Conservation (phyloP, 1,140 invertebrate genomes). For the Heliconius eleuchia region DNA sequence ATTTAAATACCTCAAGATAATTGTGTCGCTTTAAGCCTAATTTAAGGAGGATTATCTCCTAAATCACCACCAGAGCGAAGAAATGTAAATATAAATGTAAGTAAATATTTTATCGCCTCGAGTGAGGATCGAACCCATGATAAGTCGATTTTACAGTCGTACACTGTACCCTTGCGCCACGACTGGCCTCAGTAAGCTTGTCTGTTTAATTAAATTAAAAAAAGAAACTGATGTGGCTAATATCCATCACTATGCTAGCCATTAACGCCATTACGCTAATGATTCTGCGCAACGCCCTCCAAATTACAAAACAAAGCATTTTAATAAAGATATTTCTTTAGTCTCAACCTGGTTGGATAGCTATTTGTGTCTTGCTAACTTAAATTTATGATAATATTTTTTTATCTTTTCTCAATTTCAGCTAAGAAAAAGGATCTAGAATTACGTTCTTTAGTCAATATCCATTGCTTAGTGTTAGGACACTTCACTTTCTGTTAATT, state of each 20-base stretch:
- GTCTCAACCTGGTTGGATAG: neutral
- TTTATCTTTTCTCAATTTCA: neutral
- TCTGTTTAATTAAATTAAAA: neutral
- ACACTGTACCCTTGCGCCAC: too few species aligned
- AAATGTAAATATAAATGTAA: too few species aligned
- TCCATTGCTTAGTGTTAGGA: too few species aligned
- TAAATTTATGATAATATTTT: neutral
- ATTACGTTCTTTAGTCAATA: neutral
- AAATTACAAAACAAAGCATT: constrained; percentile 72
- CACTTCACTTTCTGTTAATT: too few species aligned
- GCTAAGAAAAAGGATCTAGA: neutral
- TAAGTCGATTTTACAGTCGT: too few species aligned
- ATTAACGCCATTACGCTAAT: constrained; percentile 70
- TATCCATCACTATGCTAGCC: constrained; percentile 37
- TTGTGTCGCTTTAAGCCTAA: too few species aligned
- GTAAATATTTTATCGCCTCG: too few species aligned
- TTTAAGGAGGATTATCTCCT: too few species aligned
- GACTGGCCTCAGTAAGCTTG: too few species aligned
- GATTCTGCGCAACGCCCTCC: constrained; percentile 55
- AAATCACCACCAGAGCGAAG: too few species aligned
- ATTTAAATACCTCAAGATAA: too few species aligned
- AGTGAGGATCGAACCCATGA: too few species aligned
- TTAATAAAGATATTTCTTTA: constrained; percentile 52
- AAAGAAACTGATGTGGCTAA: constrained; percentile 9
- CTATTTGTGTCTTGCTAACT: constrained; percentile 2